A percentile compares a stretch with the other conserved stretches of the same genome.
Conservation (phyloP, 2,797 vertebrate genomes). For the Sebastes paucispinis region DNA sequence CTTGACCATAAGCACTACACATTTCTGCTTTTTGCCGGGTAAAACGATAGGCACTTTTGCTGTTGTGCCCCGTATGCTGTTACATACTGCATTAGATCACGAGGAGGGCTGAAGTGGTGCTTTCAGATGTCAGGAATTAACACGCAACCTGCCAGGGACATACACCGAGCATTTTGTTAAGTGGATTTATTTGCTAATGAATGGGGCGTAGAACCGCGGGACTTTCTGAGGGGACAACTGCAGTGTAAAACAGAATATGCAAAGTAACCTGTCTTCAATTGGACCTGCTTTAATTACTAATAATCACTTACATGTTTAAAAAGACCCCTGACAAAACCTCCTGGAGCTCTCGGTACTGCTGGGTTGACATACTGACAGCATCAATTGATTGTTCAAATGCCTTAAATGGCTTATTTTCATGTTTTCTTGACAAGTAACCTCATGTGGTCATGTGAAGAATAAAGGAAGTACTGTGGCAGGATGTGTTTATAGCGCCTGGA, state of each 20-base stretch:
- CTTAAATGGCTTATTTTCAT: background rate
- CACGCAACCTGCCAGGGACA: slow-evolving; percentile 45
- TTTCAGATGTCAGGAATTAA: slow-evolving; percentile 51
- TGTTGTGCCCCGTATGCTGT: slow-evolving; percentile 15
- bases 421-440: background rate
- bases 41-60: slow-evolving; percentile 34
- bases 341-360: background rate
- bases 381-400: background rate
- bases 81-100: slow-evolving; percentile 48
- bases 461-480: background rate
- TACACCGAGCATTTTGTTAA: slow-evolving; percentile 50
- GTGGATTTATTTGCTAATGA: slow-evolving; percentile 59
- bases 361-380: background rate
- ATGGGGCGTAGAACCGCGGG: slow-evolving; percentile 22
- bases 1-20: slow-evolving; percentile 50
- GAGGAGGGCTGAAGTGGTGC: slow-evolving; percentile 45
- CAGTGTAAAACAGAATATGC: background rate
- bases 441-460: background rate
- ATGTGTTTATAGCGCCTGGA: no score
- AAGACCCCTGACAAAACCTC: background rate
- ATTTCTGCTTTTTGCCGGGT: slow-evolving; percentile 41
- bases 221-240: slow-evolving; percentile 8
- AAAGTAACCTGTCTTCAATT: background rate
- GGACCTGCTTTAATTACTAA: background rate
- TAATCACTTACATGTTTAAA: background rate